A percentile compares a stretch with the other conserved stretches of the same genome.
phyloP scores from a whole-genome alignment of 2,797 vertebrate species.

The Arnoldichthys spilopterus region DNA sequence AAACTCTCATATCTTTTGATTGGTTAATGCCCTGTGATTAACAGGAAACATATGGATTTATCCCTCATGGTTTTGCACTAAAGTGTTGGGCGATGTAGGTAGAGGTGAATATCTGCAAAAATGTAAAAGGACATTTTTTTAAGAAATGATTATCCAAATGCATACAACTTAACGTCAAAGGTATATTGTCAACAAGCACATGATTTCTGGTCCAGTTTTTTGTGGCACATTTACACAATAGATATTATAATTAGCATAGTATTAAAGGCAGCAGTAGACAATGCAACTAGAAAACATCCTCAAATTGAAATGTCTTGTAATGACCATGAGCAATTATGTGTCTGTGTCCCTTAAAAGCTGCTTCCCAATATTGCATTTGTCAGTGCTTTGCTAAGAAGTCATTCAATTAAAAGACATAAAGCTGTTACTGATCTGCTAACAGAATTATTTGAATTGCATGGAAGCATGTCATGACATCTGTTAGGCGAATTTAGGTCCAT shows the following conservation, averaged over 20 bases:
- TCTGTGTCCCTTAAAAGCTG: conserved; percentile 6
- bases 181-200: neutral
- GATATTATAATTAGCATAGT: neutral
- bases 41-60: conserved; percentile 54
- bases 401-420: conserved; percentile 48
- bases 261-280: neutral
- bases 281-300: neutral
- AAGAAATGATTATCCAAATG: conserved; percentile 14
- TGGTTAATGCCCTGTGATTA: conserved; percentile 55
- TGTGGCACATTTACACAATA: neutral
- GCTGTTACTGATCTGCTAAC: conserved; percentile 45
- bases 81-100: conserved; percentile 41
- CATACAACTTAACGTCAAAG: conserved; percentile 3
- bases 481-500: conserved; percentile 47
- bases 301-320: neutral
- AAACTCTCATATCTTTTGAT: conserved; percentile 31
- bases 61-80: conserved; percentile 51
- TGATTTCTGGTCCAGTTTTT: conserved; percentile 4
- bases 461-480: conserved; percentile 41
- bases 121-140: conserved; percentile 3
- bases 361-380: neutral
- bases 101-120: conserved; percentile 36
- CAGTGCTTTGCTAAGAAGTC: conserved; percentile 29
- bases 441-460: conserved; percentile 42
- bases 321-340: neutral